Evolutionary conservation across 2,888 invertebrate genomes (phyloP).

Genomic region (Tenthredo distinguenda): DNA sequence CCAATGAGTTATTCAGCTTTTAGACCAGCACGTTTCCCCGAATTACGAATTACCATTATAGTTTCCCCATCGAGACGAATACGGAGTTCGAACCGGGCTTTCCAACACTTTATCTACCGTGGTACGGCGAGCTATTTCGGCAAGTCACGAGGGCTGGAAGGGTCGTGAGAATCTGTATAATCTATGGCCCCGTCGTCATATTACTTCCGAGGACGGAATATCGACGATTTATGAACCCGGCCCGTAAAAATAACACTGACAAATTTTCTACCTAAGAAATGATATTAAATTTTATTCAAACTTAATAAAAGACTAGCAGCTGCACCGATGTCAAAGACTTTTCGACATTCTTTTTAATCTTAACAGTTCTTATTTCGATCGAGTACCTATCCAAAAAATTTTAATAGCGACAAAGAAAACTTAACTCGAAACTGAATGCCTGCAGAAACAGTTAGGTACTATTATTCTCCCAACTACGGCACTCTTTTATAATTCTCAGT

Average conservation of each 20-base stretch:
- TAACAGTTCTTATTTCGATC: not conserved
- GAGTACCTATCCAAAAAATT: not conserved
- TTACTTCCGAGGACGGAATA: constrained; percentile 23
- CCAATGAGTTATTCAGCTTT: not conserved
- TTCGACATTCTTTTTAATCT: not conserved
- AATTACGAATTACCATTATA: not conserved
- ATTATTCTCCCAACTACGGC: not conserved
- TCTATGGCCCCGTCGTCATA: constrained; percentile 19
- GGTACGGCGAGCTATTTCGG: not conserved
- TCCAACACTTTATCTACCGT: not conserved
- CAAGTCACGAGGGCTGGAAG: constrained; percentile 4
- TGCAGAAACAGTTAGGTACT: not conserved
- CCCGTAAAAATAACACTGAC: constrained; percentile 23
- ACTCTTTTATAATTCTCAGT: not conserved
- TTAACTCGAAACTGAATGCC: not conserved
- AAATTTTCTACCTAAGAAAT: constrained; percentile 7
- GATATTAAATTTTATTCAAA: constrained; percentile 7
- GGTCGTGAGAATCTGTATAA: constrained; percentile 15
- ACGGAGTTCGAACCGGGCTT: not conserved
- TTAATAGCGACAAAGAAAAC: not conserved
- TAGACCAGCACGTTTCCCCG: not conserved
- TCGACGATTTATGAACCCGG: constrained; percentile 20
- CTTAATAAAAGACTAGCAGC: not conserved
- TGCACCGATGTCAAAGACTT: not conserved
- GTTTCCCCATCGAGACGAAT: not conserved